These are phyloP conservation scores for Colletes collaris DNA, from an alignment of 2,888 invertebrate genomes.

Conservation along the genomic window DNA sequence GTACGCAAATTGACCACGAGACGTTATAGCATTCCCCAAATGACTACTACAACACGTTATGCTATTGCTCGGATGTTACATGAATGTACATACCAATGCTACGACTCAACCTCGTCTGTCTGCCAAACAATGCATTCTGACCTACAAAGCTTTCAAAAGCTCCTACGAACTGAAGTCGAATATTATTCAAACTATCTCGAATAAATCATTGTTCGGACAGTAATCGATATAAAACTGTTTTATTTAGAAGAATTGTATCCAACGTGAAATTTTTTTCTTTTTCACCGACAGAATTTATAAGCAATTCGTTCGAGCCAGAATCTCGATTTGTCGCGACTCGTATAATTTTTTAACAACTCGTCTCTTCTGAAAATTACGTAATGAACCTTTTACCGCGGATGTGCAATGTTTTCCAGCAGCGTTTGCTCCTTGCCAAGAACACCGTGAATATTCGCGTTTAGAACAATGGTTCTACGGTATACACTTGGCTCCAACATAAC, in stretches of 20 bases:
- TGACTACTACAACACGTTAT: slow-evolving; percentile 64
- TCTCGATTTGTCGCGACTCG: too few species aligned
- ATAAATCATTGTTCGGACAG: background rate
- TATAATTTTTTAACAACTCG: too few species aligned
- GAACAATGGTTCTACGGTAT: too few species aligned
- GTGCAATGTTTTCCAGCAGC: too few species aligned
- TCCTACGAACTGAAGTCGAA: background rate
- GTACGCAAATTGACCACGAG: slow-evolving; percentile 67
- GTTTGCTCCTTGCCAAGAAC: too few species aligned
- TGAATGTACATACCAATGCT: slow-evolving; percentile 45
- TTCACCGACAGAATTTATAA: too few species aligned
- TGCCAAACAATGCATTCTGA: slow-evolving; percentile 57
- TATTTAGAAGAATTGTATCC: background rate
- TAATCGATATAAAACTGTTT: too few species aligned
- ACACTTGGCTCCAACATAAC: too few species aligned
- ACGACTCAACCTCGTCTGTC: slow-evolving; percentile 23
- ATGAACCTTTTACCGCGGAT: too few species aligned
- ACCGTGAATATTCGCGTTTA: too few species aligned
- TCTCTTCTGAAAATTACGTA: too few species aligned
- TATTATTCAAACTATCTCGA: background rate
- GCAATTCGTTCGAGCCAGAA: too few species aligned
- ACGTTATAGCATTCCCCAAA: slow-evolving; percentile 69
- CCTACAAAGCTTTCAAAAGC: slow-evolving; percentile 49
- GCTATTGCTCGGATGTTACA: slow-evolving; percentile 58
- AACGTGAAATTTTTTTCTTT: background rate